These are phyloP conservation scores for Hofmannophila pseudospretella DNA, from an alignment of 2,888 invertebrate genomes.

Conservation along the genomic window DNA sequence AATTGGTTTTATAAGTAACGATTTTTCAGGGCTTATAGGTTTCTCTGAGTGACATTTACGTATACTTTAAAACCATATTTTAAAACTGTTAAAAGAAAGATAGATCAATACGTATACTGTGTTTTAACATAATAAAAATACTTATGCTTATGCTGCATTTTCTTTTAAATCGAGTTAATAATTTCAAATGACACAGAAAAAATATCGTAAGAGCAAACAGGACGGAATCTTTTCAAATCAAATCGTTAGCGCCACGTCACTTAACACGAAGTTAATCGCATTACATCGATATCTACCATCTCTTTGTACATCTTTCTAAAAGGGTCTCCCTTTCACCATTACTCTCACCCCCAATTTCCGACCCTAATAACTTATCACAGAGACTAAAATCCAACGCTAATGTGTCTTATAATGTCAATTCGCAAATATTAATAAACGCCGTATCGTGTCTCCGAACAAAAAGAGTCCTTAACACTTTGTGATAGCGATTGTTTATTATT, in stretches of 20 bases:
- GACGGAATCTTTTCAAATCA: conserved; percentile 45
- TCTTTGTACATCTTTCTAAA: conserved; percentile 55
- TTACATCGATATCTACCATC: conserved; percentile 64
- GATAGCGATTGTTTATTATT: conserved; percentile 24
- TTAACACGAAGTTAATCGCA: conserved; percentile 67
- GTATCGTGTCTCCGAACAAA: conserved; percentile 23
- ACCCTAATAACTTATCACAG: conserved; percentile 27
- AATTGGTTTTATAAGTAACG: too few relatives aligned
- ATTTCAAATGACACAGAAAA: conserved; percentile 1
- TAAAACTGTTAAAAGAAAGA: too few relatives aligned
- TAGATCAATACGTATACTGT: too few relatives aligned
- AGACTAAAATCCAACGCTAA: conserved; percentile 23
- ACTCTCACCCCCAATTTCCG: conserved; percentile 16
- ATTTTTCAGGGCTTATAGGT: too few relatives aligned
- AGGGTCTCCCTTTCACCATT: conserved; percentile 24
- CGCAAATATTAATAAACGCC: conserved; percentile 63
- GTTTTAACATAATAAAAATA: too few relatives aligned
- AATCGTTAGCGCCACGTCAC: conserved; percentile 70
- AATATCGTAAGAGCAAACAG: conserved; percentile 17
- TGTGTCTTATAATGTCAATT: conserved; percentile 38
- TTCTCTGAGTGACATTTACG: too few relatives aligned
- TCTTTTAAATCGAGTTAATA: too few relatives aligned
- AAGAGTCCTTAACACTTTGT: conserved; percentile 27
- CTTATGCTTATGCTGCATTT: too few relatives aligned
- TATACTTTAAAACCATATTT: too few relatives aligned